Percentiles rank a stretch among this genome's conserved stretches.
Evolutionary conservation across 2,797 vertebrate species (phyloP).

Genomic region (Hoplostethus atlanticus): DNA sequence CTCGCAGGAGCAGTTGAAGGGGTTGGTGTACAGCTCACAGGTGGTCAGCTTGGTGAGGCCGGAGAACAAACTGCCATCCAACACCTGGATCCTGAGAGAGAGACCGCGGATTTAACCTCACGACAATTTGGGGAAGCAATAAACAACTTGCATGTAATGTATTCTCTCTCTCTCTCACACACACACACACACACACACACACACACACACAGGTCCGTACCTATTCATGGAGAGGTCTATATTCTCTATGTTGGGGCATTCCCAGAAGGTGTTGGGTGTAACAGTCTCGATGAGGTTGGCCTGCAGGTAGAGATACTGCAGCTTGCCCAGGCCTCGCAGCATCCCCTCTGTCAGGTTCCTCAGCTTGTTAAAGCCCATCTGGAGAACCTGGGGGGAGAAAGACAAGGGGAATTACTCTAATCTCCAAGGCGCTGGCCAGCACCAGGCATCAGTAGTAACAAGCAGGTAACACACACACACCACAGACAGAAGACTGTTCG

Average conservation of each 20-base stretch:
- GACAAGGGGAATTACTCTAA: slow-evolving; percentile 81
- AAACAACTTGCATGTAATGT: too few species aligned
- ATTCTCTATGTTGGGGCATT: slow-evolving; percentile 97
- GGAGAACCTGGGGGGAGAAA: slow-evolving; percentile 90
- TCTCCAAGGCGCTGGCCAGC: slow-evolving; percentile 59
- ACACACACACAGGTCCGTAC: slow-evolving; percentile 41
- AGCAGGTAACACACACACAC: slow-evolving; percentile 46
- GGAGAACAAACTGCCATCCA: slow-evolving; percentile 92
- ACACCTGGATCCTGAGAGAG: slow-evolving; percentile 85
- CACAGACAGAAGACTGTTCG: slow-evolving; percentile 66
- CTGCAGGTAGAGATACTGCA: slow-evolving; percentile 99
- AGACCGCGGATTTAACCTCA: background rate
- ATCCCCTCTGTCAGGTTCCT: slow-evolving; percentile 97
- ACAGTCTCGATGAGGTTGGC: slow-evolving; percentile 98
- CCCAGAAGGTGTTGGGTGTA: slow-evolving; percentile 96
- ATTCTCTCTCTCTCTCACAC: background rate
- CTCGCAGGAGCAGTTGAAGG: slow-evolving; percentile 98
- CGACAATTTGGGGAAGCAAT: too few species aligned
- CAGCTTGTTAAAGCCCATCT: slow-evolving; percentile 97
- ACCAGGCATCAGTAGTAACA: slow-evolving; percentile 59
- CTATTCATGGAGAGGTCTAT: slow-evolving; percentile 99
- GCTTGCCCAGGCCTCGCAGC: slow-evolving; percentile 94
- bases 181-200: background rate
- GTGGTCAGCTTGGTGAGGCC: slow-evolving; percentile 92
- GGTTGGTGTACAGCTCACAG: slow-evolving; percentile 98